Base-by-base conservation (phyloP, 2,888 invertebrate species). In the Girardia tigrina region DNA sequence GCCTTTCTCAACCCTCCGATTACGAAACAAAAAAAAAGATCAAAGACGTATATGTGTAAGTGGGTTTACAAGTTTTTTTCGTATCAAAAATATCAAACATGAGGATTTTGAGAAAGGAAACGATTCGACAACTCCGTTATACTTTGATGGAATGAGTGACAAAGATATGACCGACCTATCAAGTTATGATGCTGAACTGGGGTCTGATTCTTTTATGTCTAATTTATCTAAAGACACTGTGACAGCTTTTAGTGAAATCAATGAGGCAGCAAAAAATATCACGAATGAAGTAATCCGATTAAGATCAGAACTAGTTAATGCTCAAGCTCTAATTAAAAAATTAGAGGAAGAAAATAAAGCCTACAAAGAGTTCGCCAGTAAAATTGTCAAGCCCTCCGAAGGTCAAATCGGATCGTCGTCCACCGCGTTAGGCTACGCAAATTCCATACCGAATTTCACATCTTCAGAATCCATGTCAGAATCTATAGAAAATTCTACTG, bases 31-130 rank as follows among this genome's bases (percentile, higher is more conserved):
- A 36, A 36, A n/a, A n/a, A 56, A 56, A 56, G 56, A 56, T 23
- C 56, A 56, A 23, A 56, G 56, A 56, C 56, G 56, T 56, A 56
- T 56, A n/a, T 20, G 56, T 56, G 56, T 56, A 2, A 56, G 56
- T 56, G 56, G 56, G 56, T 56, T 56, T 56, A 56, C 56, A n/a
- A 56, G 23, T 56, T 56, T 56, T 20, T 56, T 56, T 16, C 56
- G 56, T 56, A 56, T 56, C 23, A 56, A 56, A 56, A 56, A 23
- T 56, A 23, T 56, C 2, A 56, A 56, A 56, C 56, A 56, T 16
- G 56, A 56, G n/a, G 56, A 56, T 2, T 56, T 23, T 8, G 56
- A 56, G n/a, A 56, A 56, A 56, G n/a, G 8, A n/a, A 56, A n/a
- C 23, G 56, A 56, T 16, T 23, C n/a, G n/a, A 20, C 23, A 56